Base-by-base conservation (phyloP, 2,888 invertebrate species). In the Archaeoteleia sp. region DNA sequence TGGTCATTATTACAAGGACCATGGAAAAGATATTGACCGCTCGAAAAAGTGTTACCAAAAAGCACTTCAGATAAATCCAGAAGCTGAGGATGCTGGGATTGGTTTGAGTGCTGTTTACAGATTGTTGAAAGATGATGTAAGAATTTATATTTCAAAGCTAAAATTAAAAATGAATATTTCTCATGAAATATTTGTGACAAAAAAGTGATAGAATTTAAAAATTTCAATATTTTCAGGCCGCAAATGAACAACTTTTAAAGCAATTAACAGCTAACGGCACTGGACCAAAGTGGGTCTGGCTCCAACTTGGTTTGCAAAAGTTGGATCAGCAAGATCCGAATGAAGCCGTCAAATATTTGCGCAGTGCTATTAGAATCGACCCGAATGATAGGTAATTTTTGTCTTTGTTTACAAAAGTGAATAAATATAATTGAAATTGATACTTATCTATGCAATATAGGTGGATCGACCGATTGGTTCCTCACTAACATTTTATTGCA, bases 21-120 rank as follows among this genome's bases (percentile, higher is more conserved):
- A 87, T 29, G 88, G 89, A 57, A 84, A 87, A 46, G 92, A 95
- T 79, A 81, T 89, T n/a, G 87, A 89, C 43, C 92, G 94, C 76
- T 92, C 95, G 0, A 89, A 90, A 71, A 92, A 93, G 80, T 96
- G 95, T 85, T 95, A 92, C 83, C 93, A 95, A 85, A 95, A 94
- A 84, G 92, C 95, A 32, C 89, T 93, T 70, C 90, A 90, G 78
- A 87, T 96, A 1, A 92, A 94, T 86, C 88, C 89, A 7, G 85
- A 87, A 55, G 91, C 91, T 63, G 88, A 89, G 23, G 88, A 89
- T 74, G 92, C 92, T 62, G 92, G 93, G 6, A 89, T 90, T 74
- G 89, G 90, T 71, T 87, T 96, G 35, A 95, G 95, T 86, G 92
- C 92, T 77, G 88, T 91, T 25, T 93, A 95, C 78, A 88, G 90